Conservation (phyloP, 1,140 invertebrate genomes). For the Meloidogyne chitwoodi region DNA sequence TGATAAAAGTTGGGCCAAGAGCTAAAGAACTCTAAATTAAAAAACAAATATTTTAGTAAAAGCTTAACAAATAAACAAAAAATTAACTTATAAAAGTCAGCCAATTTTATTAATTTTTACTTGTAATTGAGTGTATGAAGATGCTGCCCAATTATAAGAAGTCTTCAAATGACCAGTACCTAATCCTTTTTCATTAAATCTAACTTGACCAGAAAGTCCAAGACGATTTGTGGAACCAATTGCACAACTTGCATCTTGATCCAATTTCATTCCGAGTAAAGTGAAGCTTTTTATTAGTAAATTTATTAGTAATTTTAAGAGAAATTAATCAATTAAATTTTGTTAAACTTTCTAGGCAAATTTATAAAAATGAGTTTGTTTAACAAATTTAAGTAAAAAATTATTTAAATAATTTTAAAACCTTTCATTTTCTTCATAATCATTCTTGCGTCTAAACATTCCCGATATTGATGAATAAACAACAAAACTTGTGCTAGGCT, state of each 20-base stretch:
- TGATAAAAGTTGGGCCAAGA: background rate
- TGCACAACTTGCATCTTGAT: slow-evolving; percentile 10
- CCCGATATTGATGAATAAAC: slow-evolving; percentile 44
- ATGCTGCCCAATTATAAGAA: background rate
- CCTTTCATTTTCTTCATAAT: background rate
- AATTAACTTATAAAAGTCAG: too few relatives aligned
- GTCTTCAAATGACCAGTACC: slow-evolving; percentile 12
- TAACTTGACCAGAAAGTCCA: slow-evolving; percentile 6
- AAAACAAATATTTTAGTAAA: background rate
- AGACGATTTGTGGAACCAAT: slow-evolving; percentile 1
- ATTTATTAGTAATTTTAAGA: background rate
- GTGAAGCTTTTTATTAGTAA: background rate
- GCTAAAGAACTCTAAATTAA: background rate
- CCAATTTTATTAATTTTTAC: too few relatives aligned
- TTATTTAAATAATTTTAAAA: background rate
- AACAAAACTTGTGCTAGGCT: slow-evolving; percentile 44
- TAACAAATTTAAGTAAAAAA: background rate
- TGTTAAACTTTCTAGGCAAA: too few relatives aligned
- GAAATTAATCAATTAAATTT: background rate
- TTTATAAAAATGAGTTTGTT: too few relatives aligned
- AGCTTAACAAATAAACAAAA: too few relatives aligned
- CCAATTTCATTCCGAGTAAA: slow-evolving; percentile 12
- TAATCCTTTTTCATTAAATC: slow-evolving; percentile 4
- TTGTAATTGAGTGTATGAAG: background rate
- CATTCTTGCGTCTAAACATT: slow-evolving; percentile 34